These are phyloP conservation scores for Porites divaricata DNA, from an alignment of 92 coral and sea anemone species.

Conservation along the genomic window DNA sequence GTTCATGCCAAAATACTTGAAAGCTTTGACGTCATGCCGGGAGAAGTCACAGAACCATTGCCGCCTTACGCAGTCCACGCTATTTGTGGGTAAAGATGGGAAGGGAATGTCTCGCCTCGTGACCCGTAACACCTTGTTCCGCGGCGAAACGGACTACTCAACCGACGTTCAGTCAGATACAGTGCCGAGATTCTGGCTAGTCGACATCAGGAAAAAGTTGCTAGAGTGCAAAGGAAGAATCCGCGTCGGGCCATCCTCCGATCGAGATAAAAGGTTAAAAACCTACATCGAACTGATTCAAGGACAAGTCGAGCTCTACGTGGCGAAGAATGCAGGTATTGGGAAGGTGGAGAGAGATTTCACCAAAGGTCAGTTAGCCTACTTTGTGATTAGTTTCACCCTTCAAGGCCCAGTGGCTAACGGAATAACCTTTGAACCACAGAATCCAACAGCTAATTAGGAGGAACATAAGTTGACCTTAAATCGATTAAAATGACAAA, in stretches of 20 bases:
- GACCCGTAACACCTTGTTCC: slow-evolving; percentile 59
- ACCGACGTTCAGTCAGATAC: slow-evolving; percentile 50
- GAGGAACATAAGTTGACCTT: neutral
- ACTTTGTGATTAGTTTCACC: slow-evolving; percentile 89
- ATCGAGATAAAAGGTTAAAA: slow-evolving; percentile 35
- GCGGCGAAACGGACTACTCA: slow-evolving; percentile 69
- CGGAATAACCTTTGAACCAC: slow-evolving; percentile 80
- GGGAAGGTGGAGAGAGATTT: slow-evolving; percentile 79
- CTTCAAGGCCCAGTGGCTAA: slow-evolving; percentile 86
- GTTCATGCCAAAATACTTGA: slow-evolving; percentile 39
- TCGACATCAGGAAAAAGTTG: slow-evolving; percentile 70
- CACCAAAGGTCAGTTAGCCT: slow-evolving; percentile 71
- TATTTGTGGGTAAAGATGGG: slow-evolving; percentile 73
- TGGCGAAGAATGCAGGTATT: slow-evolving; percentile 82
- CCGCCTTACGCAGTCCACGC: slow-evolving; percentile 59
- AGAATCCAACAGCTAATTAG: neutral
- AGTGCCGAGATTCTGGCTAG: slow-evolving; percentile 60
- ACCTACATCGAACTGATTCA: slow-evolving; percentile 76
- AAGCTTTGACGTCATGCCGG: slow-evolving; percentile 49
- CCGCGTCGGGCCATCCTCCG: slow-evolving; percentile 48
- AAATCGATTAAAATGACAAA: too few species aligned
- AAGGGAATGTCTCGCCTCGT: slow-evolving; percentile 84
- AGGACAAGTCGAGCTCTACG: slow-evolving; percentile 83
- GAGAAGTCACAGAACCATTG: slow-evolving; percentile 82
- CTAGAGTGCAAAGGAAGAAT: slow-evolving; percentile 84